Evolutionary conservation across 2,888 invertebrate species (phyloP), one percentile per base, ranked within the genome.

Genomic region (Phytoseiulus persimilis): DNA sequence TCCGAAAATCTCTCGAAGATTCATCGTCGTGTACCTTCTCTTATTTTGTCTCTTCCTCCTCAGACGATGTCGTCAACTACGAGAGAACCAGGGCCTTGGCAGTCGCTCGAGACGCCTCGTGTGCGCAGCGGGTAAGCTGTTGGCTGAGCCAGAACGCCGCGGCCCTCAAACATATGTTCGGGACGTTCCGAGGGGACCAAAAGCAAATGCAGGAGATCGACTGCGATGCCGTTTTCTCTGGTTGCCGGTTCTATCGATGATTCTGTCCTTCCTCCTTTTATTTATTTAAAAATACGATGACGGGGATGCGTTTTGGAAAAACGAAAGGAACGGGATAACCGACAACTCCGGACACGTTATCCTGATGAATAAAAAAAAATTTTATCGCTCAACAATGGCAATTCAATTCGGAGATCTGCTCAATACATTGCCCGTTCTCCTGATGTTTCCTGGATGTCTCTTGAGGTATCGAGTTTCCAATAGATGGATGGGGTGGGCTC

Each of bases 21-120:
- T n/a, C n/a, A 6, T 46, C 46, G 46, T 39, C 39, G 9, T 6
- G 39, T 9, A 39, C 39, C 3, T 39, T 39, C 39, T 6, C 39
- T 39, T 6, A 6, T 39, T 6, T 39, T 6, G 9, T 39, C 39
- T 6, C 3, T 39, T 65, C 65, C 28, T 28, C 18, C 18, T 2
- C 33, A 87, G 87, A 45, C n/a, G 87, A 87, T n/a, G 87, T 87
- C 9, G 32, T 87, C 6, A n/a, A 45, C 11, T 87, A 87, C 87
- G 87, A 87, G 32, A 33, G 39, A 3, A 39, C 87, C 5, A 14
- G 39, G n/a, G 87, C 87, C 5, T 33, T 87, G 32, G 87, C 87
- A 6, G 87, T 45, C n/a, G 87, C 87, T 6, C 87, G 87, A 14
- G 87, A 87, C 28, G 32, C 87, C 23, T 87, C 87, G 87, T 87